Evolutionary conservation across 92 coral and sea anemone species (phyloP).

Genomic region (Phenganax subtilis): DNA sequence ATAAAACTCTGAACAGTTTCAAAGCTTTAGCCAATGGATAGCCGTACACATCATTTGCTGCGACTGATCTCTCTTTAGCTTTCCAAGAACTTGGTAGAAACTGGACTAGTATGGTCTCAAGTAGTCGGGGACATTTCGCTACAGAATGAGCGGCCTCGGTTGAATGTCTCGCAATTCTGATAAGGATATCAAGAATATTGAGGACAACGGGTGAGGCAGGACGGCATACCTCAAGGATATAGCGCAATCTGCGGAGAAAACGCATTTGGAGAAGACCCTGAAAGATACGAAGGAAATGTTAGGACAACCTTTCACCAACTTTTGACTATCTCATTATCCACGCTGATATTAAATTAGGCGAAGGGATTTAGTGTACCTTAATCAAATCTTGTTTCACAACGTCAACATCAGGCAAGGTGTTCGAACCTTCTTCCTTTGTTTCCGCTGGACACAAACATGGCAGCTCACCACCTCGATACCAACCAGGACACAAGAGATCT

Average conservation of each 20-base stretch:
- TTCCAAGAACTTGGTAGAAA: constrained; percentile 88
- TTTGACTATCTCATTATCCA: neutral
- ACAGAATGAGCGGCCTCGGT: constrained; percentile 68
- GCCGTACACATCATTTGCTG: constrained; percentile 55
- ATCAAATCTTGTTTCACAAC: constrained; percentile 70
- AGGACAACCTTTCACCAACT: neutral
- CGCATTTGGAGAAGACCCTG: constrained; percentile 89
- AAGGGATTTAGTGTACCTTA: constrained; percentile 42
- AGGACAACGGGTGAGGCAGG: constrained; percentile 70
- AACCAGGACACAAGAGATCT: constrained; percentile 50
- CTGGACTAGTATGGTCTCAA: constrained; percentile 64
- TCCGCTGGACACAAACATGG: constrained; percentile 60
- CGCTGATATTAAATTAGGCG: neutral
- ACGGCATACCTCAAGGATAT: constrained; percentile 79
- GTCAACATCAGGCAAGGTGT: constrained; percentile 67
- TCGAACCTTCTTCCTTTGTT: constrained; percentile 34
- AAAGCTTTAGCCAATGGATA: constrained; percentile 71
- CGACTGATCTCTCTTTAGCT: constrained; percentile 40
- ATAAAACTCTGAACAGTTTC: constrained; percentile 60
- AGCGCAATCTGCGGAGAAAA: constrained; percentile 78
- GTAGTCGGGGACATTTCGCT: constrained; percentile 77
- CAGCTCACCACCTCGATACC: constrained; percentile 75
- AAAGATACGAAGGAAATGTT: neutral
- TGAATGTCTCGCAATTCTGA: constrained; percentile 80
- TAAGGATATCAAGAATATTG: constrained; percentile 57